Percentiles rank a stretch among this genome's conserved stretches.
Conservation (phyloP, 2,888 invertebrate genomes). For the Nephrotoma flavescens region DNA sequence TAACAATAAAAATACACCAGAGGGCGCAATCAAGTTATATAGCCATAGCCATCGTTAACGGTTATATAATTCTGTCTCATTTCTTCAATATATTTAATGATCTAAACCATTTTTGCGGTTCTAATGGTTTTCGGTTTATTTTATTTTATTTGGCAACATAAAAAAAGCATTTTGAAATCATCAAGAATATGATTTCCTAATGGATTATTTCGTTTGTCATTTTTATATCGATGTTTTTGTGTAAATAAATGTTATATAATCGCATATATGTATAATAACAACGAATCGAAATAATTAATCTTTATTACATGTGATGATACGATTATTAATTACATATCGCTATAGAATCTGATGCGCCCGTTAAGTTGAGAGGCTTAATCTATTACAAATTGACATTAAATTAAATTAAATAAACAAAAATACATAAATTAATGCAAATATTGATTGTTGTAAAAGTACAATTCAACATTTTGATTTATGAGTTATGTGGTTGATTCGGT, state of each 20-base stretch:
- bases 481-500: not conserved
- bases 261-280: not conserved
- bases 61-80: constrained; percentile 2
- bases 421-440: not conserved
- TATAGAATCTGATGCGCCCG: not conserved
- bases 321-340: not conserved
- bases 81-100: constrained; percentile 1
- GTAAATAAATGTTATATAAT: not conserved
- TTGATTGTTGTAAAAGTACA: not conserved
- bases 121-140: not conserved
- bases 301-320: not conserved
- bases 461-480: not conserved
- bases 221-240: not conserved
- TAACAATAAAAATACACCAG: constrained; percentile 3
- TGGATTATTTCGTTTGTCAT: not conserved
- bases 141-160: not conserved
- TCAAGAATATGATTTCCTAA: not conserved
- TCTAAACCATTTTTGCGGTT: not conserved
- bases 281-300: not conserved
- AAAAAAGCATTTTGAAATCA: not conserved
- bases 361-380: not conserved
- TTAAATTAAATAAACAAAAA: not conserved
- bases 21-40: constrained; percentile 5
- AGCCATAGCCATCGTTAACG: constrained; percentile 4
- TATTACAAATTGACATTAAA: not conserved